Evolutionary conservation across 2,113 vertebrate genomes (phyloP), one percentile per base, ranked within the genome.

Genomic region (Thalassarche chlororhynchos): DNA sequence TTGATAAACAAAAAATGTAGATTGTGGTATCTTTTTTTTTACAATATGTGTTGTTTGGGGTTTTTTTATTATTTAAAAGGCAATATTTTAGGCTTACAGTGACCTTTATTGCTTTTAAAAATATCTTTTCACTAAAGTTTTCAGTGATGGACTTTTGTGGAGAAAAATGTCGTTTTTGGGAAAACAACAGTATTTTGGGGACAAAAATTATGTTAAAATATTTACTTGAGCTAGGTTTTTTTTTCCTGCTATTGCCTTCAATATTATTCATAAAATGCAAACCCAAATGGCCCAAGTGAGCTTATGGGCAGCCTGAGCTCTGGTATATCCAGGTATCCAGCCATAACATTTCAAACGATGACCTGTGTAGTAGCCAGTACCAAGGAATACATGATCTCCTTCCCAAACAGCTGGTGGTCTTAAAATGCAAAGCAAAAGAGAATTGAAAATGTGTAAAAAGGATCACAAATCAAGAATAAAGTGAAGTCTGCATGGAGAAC

Each of bases 1-100:
- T 96, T 66, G 11, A 78, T 14, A 54, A 76, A 71, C 5, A 75
- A 51, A 83, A 65, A 14, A 10, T 21, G 2, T 6, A 58, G 32
- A 54, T 29, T 2, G 0, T 4, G 1, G 1, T 38, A 19, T n/a
- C 1, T 29, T 32, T 64, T 47, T 32, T 36, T 61, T 34, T 12
- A 46, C 10, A 57, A 29, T 31, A 7, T 16, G 4, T 46, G 38
- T 38, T 38, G 12, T n/a, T 40, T 52, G 6, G 2, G 4, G 1
- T 25, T n/a, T 66, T 38, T 31, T 82, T 40, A 9, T 64, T 9
- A 44, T 58, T 54, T 64, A 29, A 47, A 84, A 55, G 6, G 9
- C 17, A 60, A 4, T 29, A 47, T 25, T 93, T 54, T 31, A 49
- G 66, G 7, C 4, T 61, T 23, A 54, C 13, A 32, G 17, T 65